phyloP scores from a whole-genome alignment of 2,113 vertebrate species.

The Bos indicus region DNA sequence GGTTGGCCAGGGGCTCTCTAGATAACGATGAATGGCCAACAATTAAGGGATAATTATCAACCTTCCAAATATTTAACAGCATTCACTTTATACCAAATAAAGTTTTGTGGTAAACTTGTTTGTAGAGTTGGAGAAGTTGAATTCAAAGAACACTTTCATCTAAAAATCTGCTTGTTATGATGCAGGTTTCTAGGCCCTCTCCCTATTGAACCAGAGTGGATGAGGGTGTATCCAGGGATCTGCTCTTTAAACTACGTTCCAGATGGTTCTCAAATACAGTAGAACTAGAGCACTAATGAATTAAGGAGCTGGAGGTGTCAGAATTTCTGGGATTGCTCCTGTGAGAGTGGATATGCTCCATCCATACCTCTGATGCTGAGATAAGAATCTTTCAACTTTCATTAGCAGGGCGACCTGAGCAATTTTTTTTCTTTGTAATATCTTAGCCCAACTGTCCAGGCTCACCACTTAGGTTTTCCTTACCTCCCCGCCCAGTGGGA shows the following conservation, averaged over 20 bases:
- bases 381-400: background rate
- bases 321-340: background rate
- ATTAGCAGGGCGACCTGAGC: background rate
- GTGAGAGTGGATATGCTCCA: background rate
- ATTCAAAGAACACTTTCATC: background rate
- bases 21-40: background rate
- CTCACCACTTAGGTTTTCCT: background rate
- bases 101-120: background rate
- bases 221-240: background rate
- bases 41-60: background rate
- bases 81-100: background rate
- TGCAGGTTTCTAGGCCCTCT: accelerated
- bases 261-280: background rate
- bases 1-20: background rate
- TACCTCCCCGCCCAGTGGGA: background rate
- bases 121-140: background rate
- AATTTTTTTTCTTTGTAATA: background rate
- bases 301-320: background rate
- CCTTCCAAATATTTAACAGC: background rate
- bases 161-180: background rate
- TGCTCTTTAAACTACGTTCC: background rate
- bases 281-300: background rate
- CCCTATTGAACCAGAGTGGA: background rate
- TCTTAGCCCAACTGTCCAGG: background rate
- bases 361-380: background rate